Evolutionary conservation across 2,888 invertebrate species (phyloP), one percentile per base, ranked within the genome.

Genomic region (Escarpia spicata): DNA sequence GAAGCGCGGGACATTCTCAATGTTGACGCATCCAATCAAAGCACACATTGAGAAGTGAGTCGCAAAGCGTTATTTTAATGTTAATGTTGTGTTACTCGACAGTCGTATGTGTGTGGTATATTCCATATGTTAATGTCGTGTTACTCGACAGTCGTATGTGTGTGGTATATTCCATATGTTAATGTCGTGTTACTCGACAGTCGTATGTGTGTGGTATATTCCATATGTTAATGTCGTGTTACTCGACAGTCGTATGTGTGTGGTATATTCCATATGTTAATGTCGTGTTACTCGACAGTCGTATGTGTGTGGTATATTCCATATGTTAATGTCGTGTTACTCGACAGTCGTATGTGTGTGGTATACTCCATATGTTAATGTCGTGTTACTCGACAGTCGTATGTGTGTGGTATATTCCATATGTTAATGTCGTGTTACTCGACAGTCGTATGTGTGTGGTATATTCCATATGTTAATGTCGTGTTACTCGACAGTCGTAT

Each of bases 41-140:
- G 91, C 91, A 37, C 58, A 45, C 91, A 58, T 91, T 6, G 91
- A 91, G 26, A 91, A 91, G 91, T 91, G 44, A 52, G 91, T 91
- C 75, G 75, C n/a, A 75, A 75, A 75, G 19, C n/a, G 26, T 52
- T 37, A 37, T 37, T 37, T 52, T 52, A 2, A 52, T 52, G 9
- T 52, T 52, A 12, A 52, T 52, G 10, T 52, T 52, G 12, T 52
- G 52, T 12, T 12, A 12, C 52, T 52, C 52, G 52, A 52, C 52
- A 52, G 52, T 52, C 52, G 12, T 52, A 37, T 75, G 26, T 4
- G 6, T 75, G 75, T 75, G 19, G 60, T n/a, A 75, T 6, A 26
- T 26, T 75, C 26, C 19, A 75, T 26, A 19, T 75, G 75, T 75
- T 75, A 2, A 26, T 26, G 6, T 75, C 6, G 19, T 75, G 19